A percentile compares a stretch with the other conserved stretches of the same genome.
Conservation (phyloP, 2,797 vertebrate species). For the Protosalanx chinensis region DNA sequence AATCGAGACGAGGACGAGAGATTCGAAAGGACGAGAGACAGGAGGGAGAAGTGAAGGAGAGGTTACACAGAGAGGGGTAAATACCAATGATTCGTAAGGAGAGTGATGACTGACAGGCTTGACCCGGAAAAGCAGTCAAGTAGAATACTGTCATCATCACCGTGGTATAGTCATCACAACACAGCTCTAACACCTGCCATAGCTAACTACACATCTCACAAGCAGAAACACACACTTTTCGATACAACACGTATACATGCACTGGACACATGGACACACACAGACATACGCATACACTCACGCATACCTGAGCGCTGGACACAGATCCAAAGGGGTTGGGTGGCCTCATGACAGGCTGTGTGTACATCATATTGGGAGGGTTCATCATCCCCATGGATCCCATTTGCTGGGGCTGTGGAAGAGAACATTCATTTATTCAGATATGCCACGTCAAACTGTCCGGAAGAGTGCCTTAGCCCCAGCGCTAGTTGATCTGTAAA, state of each 20-base stretch:
- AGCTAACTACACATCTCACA: slow-evolving; percentile 47
- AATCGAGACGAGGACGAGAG: slow-evolving; percentile 53
- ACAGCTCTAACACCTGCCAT: slow-evolving; percentile 38
- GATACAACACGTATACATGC: slow-evolving; percentile 39
- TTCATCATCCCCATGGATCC: slow-evolving; percentile 96
- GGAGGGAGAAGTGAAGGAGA: slow-evolving; percentile 53
- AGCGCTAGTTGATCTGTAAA: not conserved
- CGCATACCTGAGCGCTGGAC: slow-evolving; percentile 93
- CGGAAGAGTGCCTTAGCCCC: not conserved
- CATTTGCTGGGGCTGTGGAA: slow-evolving; percentile 85
- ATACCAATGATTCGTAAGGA: slow-evolving; percentile 47
- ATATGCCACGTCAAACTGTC: not conserved
- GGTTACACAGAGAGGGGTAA: slow-evolving; percentile 43
- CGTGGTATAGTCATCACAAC: slow-evolving; percentile 26
- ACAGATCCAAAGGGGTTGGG: slow-evolving; percentile 96
- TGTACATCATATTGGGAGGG: slow-evolving; percentile 96
- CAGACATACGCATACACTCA: not conserved
- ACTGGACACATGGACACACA: not conserved
- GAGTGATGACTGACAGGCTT: slow-evolving; percentile 60
- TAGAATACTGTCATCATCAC: slow-evolving; percentile 58
- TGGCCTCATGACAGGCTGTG: slow-evolving; percentile 94
- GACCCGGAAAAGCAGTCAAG: slow-evolving; percentile 30
- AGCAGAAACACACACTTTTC: slow-evolving; percentile 40
- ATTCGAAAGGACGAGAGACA: slow-evolving; percentile 53
- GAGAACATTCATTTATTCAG: slow-evolving; percentile 1